These are phyloP conservation scores for Dolichomitus sp. DNA, from an alignment of 2,888 invertebrate genomes.

Conservation along the genomic window DNA sequence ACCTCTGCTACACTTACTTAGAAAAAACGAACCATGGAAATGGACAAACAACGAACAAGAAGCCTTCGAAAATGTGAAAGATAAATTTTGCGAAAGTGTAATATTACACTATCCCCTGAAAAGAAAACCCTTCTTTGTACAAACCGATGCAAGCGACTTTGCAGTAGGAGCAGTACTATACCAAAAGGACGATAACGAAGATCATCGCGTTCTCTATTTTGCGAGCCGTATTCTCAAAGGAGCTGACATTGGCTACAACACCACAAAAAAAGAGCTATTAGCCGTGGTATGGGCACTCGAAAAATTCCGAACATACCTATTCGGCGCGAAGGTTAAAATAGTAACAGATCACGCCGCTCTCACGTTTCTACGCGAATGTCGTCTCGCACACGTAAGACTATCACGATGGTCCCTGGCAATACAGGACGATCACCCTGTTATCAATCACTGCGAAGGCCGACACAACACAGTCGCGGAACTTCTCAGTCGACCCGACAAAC, in stretches of 20 bases:
- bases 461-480: slow-evolving; percentile 59
- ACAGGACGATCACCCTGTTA: slow-evolving; percentile 65
- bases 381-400: slow-evolving; percentile 60
- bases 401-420: slow-evolving; percentile 65
- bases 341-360: slow-evolving; percentile 64
- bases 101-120: slow-evolving; percentile 30
- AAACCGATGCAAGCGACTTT: slow-evolving; percentile 62
- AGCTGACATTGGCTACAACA: slow-evolving; percentile 53
- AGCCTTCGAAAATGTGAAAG: slow-evolving; percentile 45
- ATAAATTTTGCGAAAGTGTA: slow-evolving; percentile 41
- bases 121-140: neutral
- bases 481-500: slow-evolving; percentile 24
- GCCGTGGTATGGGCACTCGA: slow-evolving; percentile 61
- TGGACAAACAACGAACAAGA: slow-evolving; percentile 33
- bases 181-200: slow-evolving; percentile 49
- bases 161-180: slow-evolving; percentile 66
- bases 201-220: slow-evolving; percentile 47
- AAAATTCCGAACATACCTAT: slow-evolving; percentile 58
- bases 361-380: slow-evolving; percentile 61
- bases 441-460: slow-evolving; percentile 52
- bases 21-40: slow-evolving; percentile 46
- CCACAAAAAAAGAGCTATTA: slow-evolving; percentile 64
- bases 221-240: slow-evolving; percentile 39
- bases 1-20: slow-evolving; percentile 59
- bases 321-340: slow-evolving; percentile 60